Base-by-base conservation (phyloP, 2,797 vertebrate genomes). In the Poeciliopsis gracilis region DNA sequence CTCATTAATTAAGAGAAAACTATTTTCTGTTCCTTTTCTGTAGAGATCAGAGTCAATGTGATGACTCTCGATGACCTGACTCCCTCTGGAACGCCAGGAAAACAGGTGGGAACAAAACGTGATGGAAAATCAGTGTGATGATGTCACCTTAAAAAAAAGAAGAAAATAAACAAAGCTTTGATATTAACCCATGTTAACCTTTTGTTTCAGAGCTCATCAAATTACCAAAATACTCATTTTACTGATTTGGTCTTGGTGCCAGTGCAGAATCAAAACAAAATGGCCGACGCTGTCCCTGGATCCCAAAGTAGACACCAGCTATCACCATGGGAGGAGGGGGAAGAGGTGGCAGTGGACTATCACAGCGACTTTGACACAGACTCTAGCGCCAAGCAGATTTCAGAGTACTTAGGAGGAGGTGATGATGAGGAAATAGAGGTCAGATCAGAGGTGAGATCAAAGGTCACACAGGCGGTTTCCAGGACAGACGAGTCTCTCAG, bases 41-140 rank as follows among this genome's bases (percentile, higher is more conserved):
- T 94, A 98, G 97, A 95, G 72, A 97, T 98, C 87, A 95, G 92
- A 85, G 80, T 96, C 18, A 98, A 98, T 55, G 77, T 98, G 71
- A 89, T 97, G 91, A 96, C 95, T 23, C 89, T 99, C 15, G 97
- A 98, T 9, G 96, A 98, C 38, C 78, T 99, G 77, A 89, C 78
- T 13, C 93, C 96, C 25, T 78, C 80, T 57, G 85, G 88, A 67
- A 4, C 10, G 1, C 20, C 69, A 71, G 71, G 25, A 77, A 69
- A 87, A 25, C 25, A 92, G 92, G 94, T 94, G 47, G 94, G 73
- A 61, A 67, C 36, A 46, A 75, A 73, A 41, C 25, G 38, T 10
- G 46, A 47, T 36, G 9, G 3, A 8, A 25, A 18, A 25, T 25
- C 11, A 18, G 72, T 53, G 10, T 28, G 20, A 43, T 51, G 28